Evolutionary conservation across 2,888 invertebrate genomes (phyloP).

Genomic region (Lutraria lutraria): DNA sequence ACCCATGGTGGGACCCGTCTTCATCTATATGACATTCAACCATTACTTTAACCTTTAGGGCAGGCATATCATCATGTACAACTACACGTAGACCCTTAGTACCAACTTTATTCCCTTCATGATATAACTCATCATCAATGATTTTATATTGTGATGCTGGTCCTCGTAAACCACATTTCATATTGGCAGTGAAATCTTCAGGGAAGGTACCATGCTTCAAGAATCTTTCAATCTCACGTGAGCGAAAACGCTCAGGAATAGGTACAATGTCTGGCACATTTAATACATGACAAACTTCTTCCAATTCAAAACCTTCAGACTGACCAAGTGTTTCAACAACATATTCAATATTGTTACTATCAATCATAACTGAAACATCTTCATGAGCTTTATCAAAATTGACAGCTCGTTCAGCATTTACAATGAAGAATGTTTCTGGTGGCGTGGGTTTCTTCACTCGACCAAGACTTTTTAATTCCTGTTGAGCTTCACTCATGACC

Average conservation of each 20-base stretch:
- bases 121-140: slow-evolving; percentile 59
- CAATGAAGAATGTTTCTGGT: slow-evolving; percentile 67
- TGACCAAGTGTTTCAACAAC: slow-evolving; percentile 66
- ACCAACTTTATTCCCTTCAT: slow-evolving; percentile 57
- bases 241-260: slow-evolving; percentile 60
- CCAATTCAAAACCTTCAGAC: slow-evolving; percentile 49
- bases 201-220: slow-evolving; percentile 53
- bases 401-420: slow-evolving; percentile 60
- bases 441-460: slow-evolving; percentile 59
- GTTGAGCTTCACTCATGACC: slow-evolving; percentile 41
- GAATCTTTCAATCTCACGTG: slow-evolving; percentile 62
- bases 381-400: slow-evolving; percentile 37
- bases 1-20: slow-evolving; percentile 60
- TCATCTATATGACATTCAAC: slow-evolving; percentile 66
- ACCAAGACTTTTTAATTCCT: slow-evolving; percentile 58
- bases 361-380: slow-evolving; percentile 55
- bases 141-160: slow-evolving; percentile 61
- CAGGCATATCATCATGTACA: slow-evolving; percentile 66
- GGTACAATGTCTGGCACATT: slow-evolving; percentile 65
- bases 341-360: slow-evolving; percentile 67
- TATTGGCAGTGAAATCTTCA: slow-evolving; percentile 55
- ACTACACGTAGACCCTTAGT: slow-evolving; percentile 51
- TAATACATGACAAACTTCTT: slow-evolving; percentile 64
- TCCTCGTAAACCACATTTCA: slow-evolving; percentile 57
- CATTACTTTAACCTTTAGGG: slow-evolving; percentile 63